phyloP scores from a whole-genome alignment of 2,888 invertebrate species.

The Nemotelus nigrinus region DNA sequence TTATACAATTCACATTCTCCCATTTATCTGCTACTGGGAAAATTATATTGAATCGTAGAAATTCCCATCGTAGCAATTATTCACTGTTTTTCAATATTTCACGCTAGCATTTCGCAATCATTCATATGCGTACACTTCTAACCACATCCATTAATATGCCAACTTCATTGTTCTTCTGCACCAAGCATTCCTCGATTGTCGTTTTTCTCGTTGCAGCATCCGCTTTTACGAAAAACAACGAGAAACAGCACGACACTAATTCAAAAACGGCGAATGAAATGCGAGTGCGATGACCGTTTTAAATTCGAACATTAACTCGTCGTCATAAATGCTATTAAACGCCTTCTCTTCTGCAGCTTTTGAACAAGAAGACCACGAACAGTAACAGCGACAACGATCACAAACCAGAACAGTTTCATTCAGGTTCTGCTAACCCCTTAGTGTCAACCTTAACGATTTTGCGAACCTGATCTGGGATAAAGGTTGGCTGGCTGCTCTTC shows the following conservation, averaged over 20 bases:
- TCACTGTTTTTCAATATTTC: slow-evolving; percentile 13
- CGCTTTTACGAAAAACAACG: no score
- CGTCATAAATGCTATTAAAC: slow-evolving; percentile 16
- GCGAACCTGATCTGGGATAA: not conserved
- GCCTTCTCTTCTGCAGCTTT: slow-evolving; percentile 3
- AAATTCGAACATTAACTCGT: slow-evolving; percentile 25
- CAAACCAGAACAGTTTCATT: slow-evolving; percentile 13
- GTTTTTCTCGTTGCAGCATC: no score
- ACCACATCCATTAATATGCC: not conserved
- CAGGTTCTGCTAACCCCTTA: slow-evolving; percentile 23
- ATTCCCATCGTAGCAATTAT: not conserved
- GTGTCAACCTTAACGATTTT: slow-evolving; percentile 12
- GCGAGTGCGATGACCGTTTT: slow-evolving; percentile 26
- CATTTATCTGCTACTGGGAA: no score
- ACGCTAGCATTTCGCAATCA: not conserved
- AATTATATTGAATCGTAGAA: no score
- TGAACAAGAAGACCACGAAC: slow-evolving; percentile 3
- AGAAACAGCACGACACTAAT: not conserved
- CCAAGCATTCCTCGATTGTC: no score
- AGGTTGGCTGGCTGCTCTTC: not conserved
- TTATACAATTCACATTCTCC: no score
- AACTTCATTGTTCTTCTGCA: not conserved
- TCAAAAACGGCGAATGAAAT: slow-evolving; percentile 14
- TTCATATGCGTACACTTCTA: not conserved
- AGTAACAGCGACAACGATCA: not conserved